These are phyloP conservation scores for Tubulanus polymorphus DNA, from an alignment of 2,888 invertebrate genomes.

Conservation along the genomic window DNA sequence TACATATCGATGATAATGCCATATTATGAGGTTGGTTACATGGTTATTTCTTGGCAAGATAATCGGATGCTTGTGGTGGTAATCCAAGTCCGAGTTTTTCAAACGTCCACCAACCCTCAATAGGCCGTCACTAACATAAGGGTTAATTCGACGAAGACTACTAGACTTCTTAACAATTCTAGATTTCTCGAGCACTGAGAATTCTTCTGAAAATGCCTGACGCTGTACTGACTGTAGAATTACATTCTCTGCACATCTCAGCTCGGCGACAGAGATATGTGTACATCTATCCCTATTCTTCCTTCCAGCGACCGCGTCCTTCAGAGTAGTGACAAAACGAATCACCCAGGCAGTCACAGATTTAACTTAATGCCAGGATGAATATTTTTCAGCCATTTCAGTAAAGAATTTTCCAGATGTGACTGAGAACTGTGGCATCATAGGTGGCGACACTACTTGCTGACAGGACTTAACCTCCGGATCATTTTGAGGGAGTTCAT, in stretches of 20 bases:
- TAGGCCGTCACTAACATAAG: neutral
- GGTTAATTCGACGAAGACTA: neutral
- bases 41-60: neutral
- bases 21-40: neutral
- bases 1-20: neutral
- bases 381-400: too few species aligned
- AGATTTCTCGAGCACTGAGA: neutral
- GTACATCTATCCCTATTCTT: too few species aligned
- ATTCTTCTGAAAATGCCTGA: neutral
- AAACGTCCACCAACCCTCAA: neutral
- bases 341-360: too few species aligned
- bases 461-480: neutral
- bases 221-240: neutral
- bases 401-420: too few species aligned
- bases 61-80: neutral
- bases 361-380: too few species aligned
- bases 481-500: neutral
- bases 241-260: neutral
- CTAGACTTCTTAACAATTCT: neutral
- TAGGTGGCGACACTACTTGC: neutral
- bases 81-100: neutral
- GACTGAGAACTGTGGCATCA: too few species aligned
- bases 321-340: too few species aligned
- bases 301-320: too few species aligned
- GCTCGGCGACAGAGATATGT: neutral